Percentiles rank a stretch among this genome's conserved stretches.
phyloP scores from a whole-genome alignment of 1,140 invertebrate genomes.

The Cheumatopsyche charites region DNA sequence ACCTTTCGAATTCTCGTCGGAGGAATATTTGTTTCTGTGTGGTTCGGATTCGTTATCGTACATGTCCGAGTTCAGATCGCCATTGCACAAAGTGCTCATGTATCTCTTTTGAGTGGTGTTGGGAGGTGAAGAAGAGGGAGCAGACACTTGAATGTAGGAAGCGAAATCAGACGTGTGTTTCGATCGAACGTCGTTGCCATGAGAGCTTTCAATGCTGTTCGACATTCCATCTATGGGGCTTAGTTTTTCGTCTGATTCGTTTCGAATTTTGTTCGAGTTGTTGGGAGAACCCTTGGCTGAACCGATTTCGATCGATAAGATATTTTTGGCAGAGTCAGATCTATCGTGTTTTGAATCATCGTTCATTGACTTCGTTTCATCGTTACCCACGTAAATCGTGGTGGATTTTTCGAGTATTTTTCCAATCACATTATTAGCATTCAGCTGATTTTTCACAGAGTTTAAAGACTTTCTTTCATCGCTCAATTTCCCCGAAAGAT shows the following conservation, averaged over 20 bases:
- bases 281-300: conserved; percentile 5
- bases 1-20: conserved; percentile 6
- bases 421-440: conserved; percentile 60
- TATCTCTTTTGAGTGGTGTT: conserved; percentile 29
- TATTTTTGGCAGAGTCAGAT: conserved; percentile 48
- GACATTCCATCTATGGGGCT: background rate
- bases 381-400: conserved; percentile 58
- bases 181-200: conserved; percentile 36
- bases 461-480: conserved; percentile 32
- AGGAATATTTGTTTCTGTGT: conserved; percentile 31
- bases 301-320: conserved; percentile 58
- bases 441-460: conserved; percentile 53
- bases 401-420: conserved; percentile 62
- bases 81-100: conserved; percentile 35
- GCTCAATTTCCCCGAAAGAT: conserved; percentile 40
- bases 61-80: conserved; percentile 10
- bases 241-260: conserved; percentile 22
- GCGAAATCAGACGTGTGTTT: conserved; percentile 64
- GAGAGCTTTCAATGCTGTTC: background rate
- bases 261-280: no score
- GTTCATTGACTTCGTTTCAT: conserved; percentile 53
- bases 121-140: conserved; percentile 52
- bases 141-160: conserved; percentile 64
- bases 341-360: conserved; percentile 46
- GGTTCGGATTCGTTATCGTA: background rate